These are phyloP conservation scores for Laterallus jamaicensis DNA, from an alignment of 2,113 vertebrate species.

Conservation along the genomic window DNA sequence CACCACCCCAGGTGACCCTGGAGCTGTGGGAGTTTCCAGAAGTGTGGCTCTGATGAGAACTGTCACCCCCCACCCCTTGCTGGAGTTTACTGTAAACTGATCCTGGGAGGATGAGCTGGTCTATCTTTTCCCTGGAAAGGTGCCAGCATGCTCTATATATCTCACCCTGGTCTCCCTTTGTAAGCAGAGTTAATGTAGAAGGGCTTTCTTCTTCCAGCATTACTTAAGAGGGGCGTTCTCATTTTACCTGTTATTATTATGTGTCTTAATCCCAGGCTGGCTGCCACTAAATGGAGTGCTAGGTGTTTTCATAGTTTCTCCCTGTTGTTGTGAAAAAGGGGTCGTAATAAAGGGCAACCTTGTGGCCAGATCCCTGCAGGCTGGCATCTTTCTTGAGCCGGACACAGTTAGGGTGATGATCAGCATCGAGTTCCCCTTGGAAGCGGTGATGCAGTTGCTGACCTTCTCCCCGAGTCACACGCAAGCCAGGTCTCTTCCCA, in stretches of 20 bases:
- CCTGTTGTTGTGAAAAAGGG: background rate
- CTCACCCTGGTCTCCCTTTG: background rate
- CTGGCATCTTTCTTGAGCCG: background rate
- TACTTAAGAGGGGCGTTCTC: background rate
- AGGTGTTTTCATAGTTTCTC: background rate
- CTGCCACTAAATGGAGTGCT: background rate
- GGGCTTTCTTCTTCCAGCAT: background rate
- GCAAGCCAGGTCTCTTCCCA: background rate
- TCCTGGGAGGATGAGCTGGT: slow-evolving; percentile 4
- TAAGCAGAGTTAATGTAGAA: background rate
- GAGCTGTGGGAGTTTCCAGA: background rate
- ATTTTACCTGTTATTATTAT: background rate
- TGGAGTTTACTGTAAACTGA: slow-evolving; percentile 48
- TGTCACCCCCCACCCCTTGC: background rate
- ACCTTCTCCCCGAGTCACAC: background rate
- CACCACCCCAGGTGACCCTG: rapidly evolving
- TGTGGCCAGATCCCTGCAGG: background rate
- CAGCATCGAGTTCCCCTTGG: background rate
- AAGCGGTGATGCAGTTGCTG: background rate
- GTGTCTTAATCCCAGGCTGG: background rate
- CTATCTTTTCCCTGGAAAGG: background rate
- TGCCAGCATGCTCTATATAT: slow-evolving; percentile 41
- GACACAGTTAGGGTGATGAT: background rate
- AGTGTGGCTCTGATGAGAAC: background rate
- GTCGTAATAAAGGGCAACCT: background rate